Percentiles rank a stretch among this genome's conserved stretches.
Conservation (phyloP, 1,140 invertebrate species). For the Papilio dardanus region DNA sequence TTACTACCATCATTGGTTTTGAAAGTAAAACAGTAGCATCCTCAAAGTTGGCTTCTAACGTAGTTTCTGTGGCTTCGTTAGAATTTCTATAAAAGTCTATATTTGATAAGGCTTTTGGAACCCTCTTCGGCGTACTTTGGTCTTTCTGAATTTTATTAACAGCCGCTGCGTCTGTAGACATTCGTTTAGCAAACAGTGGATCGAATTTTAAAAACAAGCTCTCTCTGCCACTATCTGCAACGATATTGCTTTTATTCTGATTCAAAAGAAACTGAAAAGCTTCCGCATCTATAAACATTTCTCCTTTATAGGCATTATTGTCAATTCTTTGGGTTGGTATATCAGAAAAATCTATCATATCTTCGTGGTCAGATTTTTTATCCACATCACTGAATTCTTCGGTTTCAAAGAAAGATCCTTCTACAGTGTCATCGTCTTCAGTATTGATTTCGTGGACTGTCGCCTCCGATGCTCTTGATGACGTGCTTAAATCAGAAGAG, state of each 20-base stretch:
- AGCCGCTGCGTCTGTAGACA: slow-evolving; percentile 65
- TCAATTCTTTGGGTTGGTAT: slow-evolving; percentile 50
- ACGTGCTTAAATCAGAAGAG: slow-evolving; percentile 47
- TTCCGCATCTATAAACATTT: slow-evolving; percentile 76
- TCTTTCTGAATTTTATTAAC: slow-evolving; percentile 62
- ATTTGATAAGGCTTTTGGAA: slow-evolving; percentile 30
- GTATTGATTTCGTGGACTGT: slow-evolving; percentile 62
- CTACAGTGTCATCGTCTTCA: slow-evolving; percentile 77
- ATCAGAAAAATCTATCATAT: slow-evolving; percentile 62
- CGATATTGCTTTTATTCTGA: slow-evolving; percentile 68
- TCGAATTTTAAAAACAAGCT: slow-evolving; percentile 78
- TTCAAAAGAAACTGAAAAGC: slow-evolving; percentile 75
- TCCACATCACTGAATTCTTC: slow-evolving; percentile 52
- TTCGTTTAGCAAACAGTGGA: slow-evolving; percentile 72
- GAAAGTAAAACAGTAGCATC: slow-evolving; percentile 55
- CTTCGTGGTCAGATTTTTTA: slow-evolving; percentile 50
- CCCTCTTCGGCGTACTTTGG: slow-evolving; percentile 67
- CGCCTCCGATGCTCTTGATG: slow-evolving; percentile 53
- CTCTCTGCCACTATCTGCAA: slow-evolving; percentile 73
- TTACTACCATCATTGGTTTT: slow-evolving; percentile 77
- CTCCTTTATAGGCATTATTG: slow-evolving; percentile 58
- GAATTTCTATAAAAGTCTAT: slow-evolving; percentile 37
- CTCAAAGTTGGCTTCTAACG: slow-evolving; percentile 48
- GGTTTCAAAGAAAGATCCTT: slow-evolving; percentile 74
- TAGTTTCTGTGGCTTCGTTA: slow-evolving; percentile 42